Conservation (phyloP, 2,113 vertebrate species). For the Gadus chalcogrammus region DNA sequence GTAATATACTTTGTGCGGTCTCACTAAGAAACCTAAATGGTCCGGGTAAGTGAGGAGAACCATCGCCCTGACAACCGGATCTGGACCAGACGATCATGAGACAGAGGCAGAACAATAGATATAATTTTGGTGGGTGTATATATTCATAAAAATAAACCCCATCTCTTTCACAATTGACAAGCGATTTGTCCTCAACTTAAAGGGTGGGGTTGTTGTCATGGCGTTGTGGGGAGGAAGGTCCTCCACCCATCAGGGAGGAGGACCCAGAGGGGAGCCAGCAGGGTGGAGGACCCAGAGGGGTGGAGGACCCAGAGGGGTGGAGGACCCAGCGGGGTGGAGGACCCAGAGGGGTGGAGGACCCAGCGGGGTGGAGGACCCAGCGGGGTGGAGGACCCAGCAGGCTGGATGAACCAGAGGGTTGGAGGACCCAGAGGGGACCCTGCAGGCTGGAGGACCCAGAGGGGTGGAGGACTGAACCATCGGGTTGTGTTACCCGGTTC, state of each 20-base stretch:
- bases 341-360: slow-evolving; percentile 32
- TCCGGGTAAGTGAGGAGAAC: too few relatives aligned
- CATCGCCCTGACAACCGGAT: background rate
- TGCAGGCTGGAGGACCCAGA: slow-evolving; percentile 21
- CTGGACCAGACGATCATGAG: background rate
- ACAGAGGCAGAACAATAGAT: background rate
- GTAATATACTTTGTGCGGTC: too few relatives aligned
- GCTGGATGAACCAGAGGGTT: slow-evolving; percentile 39
- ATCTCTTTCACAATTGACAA: slow-evolving; percentile 20
- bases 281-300: too few relatives aligned
- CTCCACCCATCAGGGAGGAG: too few relatives aligned
- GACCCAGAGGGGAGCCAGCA: too few relatives aligned
- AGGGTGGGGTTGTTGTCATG: slow-evolving; percentile 34
- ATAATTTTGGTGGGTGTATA: background rate
- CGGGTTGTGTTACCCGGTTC: background rate
- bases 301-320: too few relatives aligned
- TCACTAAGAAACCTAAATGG: too few relatives aligned
- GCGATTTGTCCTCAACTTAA: background rate
- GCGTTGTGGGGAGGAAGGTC: background rate
- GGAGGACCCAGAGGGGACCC: background rate
- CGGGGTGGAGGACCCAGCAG: too few relatives aligned
- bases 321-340: background rate
- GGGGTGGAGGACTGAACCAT: slow-evolving; percentile 36
- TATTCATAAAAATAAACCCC: background rate
- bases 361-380: too few relatives aligned